Conservation (phyloP, 2,888 invertebrate genomes). For the Bellardia bayeri region DNA sequence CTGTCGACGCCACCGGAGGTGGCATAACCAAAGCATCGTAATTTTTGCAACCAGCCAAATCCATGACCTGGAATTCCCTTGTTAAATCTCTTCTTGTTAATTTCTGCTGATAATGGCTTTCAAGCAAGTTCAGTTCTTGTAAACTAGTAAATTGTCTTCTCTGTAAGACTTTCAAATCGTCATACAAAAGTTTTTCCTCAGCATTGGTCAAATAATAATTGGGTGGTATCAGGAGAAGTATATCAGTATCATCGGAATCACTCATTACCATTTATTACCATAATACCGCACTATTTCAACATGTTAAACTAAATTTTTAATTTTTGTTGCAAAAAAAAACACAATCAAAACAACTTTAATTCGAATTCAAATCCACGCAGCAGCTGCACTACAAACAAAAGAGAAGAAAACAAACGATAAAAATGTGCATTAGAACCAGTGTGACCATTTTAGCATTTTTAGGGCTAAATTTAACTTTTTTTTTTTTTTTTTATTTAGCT, state of each 20-base stretch:
- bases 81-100: conserved; percentile 22
- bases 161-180: conserved; percentile 55
- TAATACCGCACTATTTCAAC: not conserved
- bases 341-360: not conserved
- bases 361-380: conserved; percentile 32
- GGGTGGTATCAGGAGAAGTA: conserved; percentile 91
- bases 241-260: conserved; percentile 93
- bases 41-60: conserved; percentile 23
- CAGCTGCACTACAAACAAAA: conserved; percentile 41
- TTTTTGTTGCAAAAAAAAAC: not conserved
- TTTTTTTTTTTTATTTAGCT: no score
- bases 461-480: no score
- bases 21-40: conserved; percentile 2
- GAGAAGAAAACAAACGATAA: not conserved
- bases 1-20: conserved; percentile 59
- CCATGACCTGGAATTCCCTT: conserved; percentile 47
- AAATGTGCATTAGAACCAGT: not conserved
- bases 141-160: conserved; percentile 43
- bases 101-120: conserved; percentile 2
- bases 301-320: not conserved
- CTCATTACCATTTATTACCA: conserved; percentile 85
- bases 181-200: conserved; percentile 81
- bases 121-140: conserved; percentile 43
- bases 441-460: not conserved
- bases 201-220: conserved; percentile 87